Evolutionary conservation across 2,113 vertebrate genomes (phyloP).

Genomic region (Ictalurus punctatus): DNA sequence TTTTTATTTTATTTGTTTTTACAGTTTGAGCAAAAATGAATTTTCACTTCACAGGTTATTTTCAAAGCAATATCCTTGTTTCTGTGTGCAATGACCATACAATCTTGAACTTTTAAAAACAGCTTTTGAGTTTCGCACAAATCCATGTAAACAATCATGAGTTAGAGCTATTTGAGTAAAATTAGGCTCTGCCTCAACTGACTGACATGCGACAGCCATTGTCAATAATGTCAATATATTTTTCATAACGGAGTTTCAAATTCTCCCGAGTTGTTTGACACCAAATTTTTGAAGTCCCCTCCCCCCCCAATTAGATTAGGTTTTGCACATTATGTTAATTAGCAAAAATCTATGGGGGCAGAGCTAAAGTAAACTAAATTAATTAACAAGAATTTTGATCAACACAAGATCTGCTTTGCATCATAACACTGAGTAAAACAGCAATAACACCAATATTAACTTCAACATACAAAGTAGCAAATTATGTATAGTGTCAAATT

Average conservation of each 20-base stretch:
- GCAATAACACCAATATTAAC: neutral
- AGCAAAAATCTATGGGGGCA: neutral
- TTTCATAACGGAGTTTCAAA: neutral
- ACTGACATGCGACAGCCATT: neutral
- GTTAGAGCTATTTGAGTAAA: too few species aligned
- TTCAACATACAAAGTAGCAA: neutral
- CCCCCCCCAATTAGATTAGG: neutral
- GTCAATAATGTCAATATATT: neutral
- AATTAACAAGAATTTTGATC: neutral
- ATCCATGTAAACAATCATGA: too few species aligned
- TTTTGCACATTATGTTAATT: neutral
- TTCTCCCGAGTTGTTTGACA: neutral
- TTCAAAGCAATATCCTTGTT: neutral
- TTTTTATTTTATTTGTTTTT: too few species aligned
- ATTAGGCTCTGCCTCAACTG: too few species aligned
- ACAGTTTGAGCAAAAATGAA: neutral
- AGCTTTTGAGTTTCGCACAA: neutral
- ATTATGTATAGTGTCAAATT: conserved; percentile 16
- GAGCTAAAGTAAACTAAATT: neutral
- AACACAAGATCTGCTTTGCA: neutral
- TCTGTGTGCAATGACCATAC: neutral
- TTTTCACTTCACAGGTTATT: neutral
- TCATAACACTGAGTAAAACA: neutral
- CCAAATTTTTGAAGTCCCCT: neutral
- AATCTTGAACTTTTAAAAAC: neutral